phyloP scores from a whole-genome alignment of 2,888 invertebrate genomes.

The Rhagium mordax region DNA sequence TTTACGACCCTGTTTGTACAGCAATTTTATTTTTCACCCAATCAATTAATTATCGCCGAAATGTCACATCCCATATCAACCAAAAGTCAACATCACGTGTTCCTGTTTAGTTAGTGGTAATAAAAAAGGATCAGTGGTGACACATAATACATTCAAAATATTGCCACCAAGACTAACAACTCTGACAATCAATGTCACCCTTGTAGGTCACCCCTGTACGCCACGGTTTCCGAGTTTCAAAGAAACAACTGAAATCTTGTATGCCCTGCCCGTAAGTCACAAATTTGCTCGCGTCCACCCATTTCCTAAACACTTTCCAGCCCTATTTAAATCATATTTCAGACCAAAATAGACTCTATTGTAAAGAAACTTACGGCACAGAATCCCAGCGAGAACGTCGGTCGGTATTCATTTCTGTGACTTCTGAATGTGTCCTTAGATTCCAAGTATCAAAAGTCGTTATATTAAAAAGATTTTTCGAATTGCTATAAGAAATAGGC shows the following conservation, averaged over 20 bases:
- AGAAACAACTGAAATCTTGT: constrained; percentile 42
- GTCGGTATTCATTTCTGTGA: constrained; percentile 29
- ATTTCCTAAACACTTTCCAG: constrained; percentile 41
- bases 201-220: constrained; percentile 50
- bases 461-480: constrained; percentile 38
- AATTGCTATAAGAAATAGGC: constrained; percentile 51
- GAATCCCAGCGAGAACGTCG: not conserved
- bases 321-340: not conserved
- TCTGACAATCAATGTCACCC: constrained; percentile 56
- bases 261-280: constrained; percentile 36
- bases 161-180: constrained; percentile 51
- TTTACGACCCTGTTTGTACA: constrained; percentile 37
- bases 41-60: constrained; percentile 36
- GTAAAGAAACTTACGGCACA: not conserved
- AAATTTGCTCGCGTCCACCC: constrained; percentile 46
- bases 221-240: constrained; percentile 38
- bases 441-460: constrained; percentile 47
- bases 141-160: constrained; percentile 42
- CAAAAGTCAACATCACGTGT: constrained; percentile 36
- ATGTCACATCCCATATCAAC: constrained; percentile 30
- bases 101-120: constrained; percentile 38
- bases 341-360: not conserved
- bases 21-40: constrained; percentile 40
- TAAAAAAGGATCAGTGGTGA: constrained; percentile 39
- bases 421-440: constrained; percentile 42